Base-by-base conservation (phyloP, 2,888 invertebrate species). In the Caenorhabditis sulstoni region DNA sequence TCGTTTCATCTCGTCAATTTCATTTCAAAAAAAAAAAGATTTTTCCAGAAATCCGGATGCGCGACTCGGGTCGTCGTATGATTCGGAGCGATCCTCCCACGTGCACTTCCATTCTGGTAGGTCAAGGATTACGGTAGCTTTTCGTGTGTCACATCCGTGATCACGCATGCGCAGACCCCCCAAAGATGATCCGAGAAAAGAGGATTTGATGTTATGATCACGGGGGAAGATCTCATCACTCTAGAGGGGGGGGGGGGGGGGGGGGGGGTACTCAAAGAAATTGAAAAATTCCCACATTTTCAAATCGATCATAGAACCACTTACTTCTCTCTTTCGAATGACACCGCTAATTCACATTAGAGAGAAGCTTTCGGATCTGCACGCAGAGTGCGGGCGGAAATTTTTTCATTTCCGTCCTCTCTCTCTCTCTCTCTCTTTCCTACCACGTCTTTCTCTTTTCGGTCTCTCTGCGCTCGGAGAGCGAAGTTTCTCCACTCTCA, bases 51-150 rank as follows among this genome's bases (percentile, higher is more conserved):
- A 5, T 29, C 7, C 11, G n/a, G 29, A 29, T 20, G 18, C 47
- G 66, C 5, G 57, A 57, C 23, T 14, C 3, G 18, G 41, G 50
- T 8, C 55, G 71, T n/a, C 47, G 71, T 23, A 39, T 44, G 7
- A 76, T 83, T n/a, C 68, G 81, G 3, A 83, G 83, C 55, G 83
- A 83, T 55, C 83, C 83, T 14, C 81, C 83, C 9, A 83, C 83
- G 4, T 83, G 80, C 58, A 75, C 83, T 18, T 81, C 81, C 0
- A 78, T 83, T 18, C 65, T 76, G 73, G 82, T 77, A 18, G 61
- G 65, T 62, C 0, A 4, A 2, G n/a, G 37, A 37, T 41, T 41
- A 11, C 14, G 2, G 41, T 41, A 11, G 14, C 2, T 41, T 3
- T 41, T 2, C 3, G 41, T 14, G 41, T 14, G 11, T 41, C n/a